Percentiles rank a stretch among this genome's conserved stretches.
phyloP scores from a whole-genome alignment of 2,113 vertebrate genomes.

The Rana temporaria region DNA sequence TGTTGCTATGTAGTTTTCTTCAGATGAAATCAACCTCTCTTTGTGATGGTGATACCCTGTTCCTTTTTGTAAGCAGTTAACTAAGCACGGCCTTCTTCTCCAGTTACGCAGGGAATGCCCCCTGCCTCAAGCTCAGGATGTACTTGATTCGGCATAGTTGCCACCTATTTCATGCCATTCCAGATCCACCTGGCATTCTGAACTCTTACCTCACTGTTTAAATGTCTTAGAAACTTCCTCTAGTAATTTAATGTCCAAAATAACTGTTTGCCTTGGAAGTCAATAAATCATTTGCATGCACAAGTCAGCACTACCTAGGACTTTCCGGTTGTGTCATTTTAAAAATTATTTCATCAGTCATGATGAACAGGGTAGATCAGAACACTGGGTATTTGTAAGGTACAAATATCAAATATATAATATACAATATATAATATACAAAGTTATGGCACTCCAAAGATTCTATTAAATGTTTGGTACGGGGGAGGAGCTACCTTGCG shows the following conservation, averaged over 20 bases:
- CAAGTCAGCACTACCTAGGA: too few species aligned
- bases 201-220: background rate
- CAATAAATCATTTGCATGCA: background rate
- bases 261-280: constrained; percentile 1
- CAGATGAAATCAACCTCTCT: constrained; percentile 7
- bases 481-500: too few species aligned
- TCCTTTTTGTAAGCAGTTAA: background rate
- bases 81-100: background rate
- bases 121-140: constrained; percentile 7
- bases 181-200: background rate
- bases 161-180: background rate
- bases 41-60: constrained; percentile 7
- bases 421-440: too few species aligned
- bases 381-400: too few species aligned
- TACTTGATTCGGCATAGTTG: background rate
- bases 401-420: too few species aligned
- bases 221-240: background rate
- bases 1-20: background rate
- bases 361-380: too few species aligned
- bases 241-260: background rate
- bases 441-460: too few species aligned
- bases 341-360: too few species aligned
- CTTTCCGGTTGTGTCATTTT: too few species aligned
- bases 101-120: background rate
- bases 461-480: too few species aligned